Evolutionary conservation across 2,888 invertebrate species (phyloP), one percentile per base, ranked within the genome.

Genomic region (Odontomyia ornata): DNA sequence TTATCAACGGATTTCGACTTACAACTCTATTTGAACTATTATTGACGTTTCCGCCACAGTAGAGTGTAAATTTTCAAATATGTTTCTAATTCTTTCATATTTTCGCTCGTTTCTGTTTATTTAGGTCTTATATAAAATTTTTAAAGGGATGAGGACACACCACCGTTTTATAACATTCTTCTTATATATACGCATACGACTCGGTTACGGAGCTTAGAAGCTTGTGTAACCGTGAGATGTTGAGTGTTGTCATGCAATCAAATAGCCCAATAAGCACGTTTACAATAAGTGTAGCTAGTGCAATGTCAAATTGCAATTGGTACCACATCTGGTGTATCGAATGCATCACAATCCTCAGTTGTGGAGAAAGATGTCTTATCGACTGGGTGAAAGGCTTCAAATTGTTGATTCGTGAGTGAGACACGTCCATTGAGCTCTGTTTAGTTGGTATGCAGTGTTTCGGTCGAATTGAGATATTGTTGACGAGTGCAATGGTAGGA

Each of bases 291-390:
- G 91, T 95, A 79, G 95, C 96, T 77, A 99, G 89, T 72, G 96
- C 95, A 85, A 95, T 95, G 18, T 99, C 99, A n/a, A 79, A 99
- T 99, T 25, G 95, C 96, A 84, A 99, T 98, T 27, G 99, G 99
- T 77, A 99, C 98, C 80, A 96, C 91, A 88, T 98, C 98, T 18
- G 95, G 91, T 4, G 93, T 92, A 82, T 92, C 91, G 47, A 89
- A 89, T 77, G 91, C 89, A 82, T 90, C 90, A 86, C 95, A 95
- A 83, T 94, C 93, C 88, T 90, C 86, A 90, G 93, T 92, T 79
- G 89, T 86, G 77, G 91, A 91, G 86, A 94, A 95, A 0, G 85
- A 84, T n/a, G 87, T 87, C n/a, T 81, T 79, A 28, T 88, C 87
- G 0, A 86, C 83, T 15, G 85, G 85, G 80, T 89, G 89, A 89